These are phyloP conservation scores for Pristionchus fissidentatus DNA, from an alignment of 2,888 invertebrate species.

Conservation along the genomic window DNA sequence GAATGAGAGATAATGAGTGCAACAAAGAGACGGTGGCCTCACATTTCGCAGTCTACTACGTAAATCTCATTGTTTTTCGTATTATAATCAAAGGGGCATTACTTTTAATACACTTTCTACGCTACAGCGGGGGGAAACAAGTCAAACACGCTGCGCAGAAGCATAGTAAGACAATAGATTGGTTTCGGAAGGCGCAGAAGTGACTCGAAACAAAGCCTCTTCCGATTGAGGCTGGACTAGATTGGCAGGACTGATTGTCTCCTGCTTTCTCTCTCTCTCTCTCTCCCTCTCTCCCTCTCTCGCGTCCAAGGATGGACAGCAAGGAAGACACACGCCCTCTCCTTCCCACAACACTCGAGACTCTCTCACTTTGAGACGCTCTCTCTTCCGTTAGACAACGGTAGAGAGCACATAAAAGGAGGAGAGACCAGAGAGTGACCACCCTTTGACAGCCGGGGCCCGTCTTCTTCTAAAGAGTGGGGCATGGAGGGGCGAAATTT, in stretches of 20 bases:
- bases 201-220: slow-evolving; percentile 6
- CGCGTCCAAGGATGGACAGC: neutral
- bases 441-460: too few relatives aligned
- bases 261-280: neutral
- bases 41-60: too few relatives aligned
- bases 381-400: too few relatives aligned
- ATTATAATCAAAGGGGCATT: too few relatives aligned
- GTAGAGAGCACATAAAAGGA: slow-evolving; percentile 11
- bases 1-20: too few relatives aligned
- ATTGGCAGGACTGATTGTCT: slow-evolving; percentile 43
- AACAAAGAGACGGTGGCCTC: too few relatives aligned
- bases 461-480: too few relatives aligned
- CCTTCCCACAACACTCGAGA: slow-evolving; percentile 30
- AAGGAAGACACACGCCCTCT: neutral
- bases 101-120: too few relatives aligned
- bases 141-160: too few relatives aligned
- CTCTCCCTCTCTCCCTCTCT: neutral
- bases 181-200: neutral
- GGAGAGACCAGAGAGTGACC: neutral
- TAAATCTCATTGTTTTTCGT: too few relatives aligned
- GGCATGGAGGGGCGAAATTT: slow-evolving; percentile 4
- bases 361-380: slow-evolving; percentile 2
- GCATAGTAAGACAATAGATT: neutral
- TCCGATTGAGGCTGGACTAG: neutral
- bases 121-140: too few relatives aligned